A percentile compares a stretch with the other conserved stretches of the same genome.
Evolutionary conservation across 1,140 invertebrate genomes (phyloP).

Genomic region (Meloidogyne exigua): DNA sequence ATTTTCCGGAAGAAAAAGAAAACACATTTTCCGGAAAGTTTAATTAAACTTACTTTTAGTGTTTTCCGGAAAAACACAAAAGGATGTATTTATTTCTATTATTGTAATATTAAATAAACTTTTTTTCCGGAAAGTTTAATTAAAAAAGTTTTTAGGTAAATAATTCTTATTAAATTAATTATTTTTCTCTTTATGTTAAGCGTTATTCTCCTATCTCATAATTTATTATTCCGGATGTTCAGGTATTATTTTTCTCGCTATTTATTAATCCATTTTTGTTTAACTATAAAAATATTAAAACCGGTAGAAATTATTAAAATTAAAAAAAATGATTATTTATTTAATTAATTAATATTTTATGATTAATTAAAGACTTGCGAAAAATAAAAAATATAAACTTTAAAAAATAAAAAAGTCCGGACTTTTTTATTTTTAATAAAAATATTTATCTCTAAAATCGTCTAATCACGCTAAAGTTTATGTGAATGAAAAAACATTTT

Average conservation of each 20-base stretch:
- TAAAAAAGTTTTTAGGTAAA: too few relatives aligned
- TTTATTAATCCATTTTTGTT: background rate
- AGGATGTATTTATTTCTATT: too few relatives aligned
- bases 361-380: background rate
- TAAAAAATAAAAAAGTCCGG: background rate
- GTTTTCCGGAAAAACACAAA: background rate
- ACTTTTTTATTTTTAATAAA: background rate
- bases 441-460: background rate
- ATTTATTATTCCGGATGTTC: background rate
- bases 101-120: too few relatives aligned
- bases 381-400: background rate
- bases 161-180: too few relatives aligned
- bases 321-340: too few relatives aligned
- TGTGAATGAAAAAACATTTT: background rate
- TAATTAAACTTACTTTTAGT: too few relatives aligned
- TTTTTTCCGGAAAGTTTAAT: too few relatives aligned
- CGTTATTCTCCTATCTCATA: too few relatives aligned
- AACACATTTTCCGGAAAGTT: conserved; percentile 1
- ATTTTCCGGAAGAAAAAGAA: too few relatives aligned
- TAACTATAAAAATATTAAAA: background rate
- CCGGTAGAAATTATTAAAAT: background rate
- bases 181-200: too few relatives aligned
- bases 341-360: background rate
- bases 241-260: background rate
- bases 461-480: background rate